A percentile compares a stretch with the other conserved stretches of the same genome.
These are phyloP conservation scores for Dryadula phaetusa DNA, from an alignment of 2,888 invertebrate species.

Conservation along the genomic window DNA sequence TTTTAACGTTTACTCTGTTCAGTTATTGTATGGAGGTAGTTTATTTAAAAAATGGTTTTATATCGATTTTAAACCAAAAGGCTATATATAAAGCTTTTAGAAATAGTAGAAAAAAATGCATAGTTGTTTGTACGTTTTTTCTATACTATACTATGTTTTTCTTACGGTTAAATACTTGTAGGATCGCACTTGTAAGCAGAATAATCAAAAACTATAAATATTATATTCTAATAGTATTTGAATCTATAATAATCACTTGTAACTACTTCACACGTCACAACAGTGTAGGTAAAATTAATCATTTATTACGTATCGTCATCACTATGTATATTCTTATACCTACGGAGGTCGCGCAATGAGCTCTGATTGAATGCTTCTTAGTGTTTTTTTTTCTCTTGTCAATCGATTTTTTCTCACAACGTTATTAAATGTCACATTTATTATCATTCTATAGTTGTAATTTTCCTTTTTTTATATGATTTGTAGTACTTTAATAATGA, in stretches of 20 bases:
- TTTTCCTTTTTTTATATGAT: background rate
- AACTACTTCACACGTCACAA: no score
- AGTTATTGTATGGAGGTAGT: conserved; percentile 13
- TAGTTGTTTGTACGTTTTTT: no score
- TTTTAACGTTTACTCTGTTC: conserved; percentile 29
- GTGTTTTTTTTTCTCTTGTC: background rate
- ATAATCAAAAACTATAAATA: no score
- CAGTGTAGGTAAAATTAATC: background rate
- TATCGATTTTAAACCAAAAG: no score
- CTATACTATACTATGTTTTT: no score
- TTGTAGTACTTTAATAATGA: background rate
- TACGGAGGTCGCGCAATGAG: background rate
- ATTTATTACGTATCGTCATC: background rate
- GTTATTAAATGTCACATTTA: conserved; percentile 22
- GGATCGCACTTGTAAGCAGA: no score
- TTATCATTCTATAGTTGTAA: background rate
- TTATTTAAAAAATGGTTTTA: no score
- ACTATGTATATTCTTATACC: conserved; percentile 10
- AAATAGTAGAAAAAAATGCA: no score
- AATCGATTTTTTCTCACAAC: conserved; percentile 5
- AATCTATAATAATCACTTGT: no score
- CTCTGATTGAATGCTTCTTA: conserved; percentile 21
- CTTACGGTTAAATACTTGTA: no score
- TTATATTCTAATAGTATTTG: no score
- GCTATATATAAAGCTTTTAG: no score